Conservation (phyloP, 2,888 invertebrate species). For the Thymelicus acteon region DNA sequence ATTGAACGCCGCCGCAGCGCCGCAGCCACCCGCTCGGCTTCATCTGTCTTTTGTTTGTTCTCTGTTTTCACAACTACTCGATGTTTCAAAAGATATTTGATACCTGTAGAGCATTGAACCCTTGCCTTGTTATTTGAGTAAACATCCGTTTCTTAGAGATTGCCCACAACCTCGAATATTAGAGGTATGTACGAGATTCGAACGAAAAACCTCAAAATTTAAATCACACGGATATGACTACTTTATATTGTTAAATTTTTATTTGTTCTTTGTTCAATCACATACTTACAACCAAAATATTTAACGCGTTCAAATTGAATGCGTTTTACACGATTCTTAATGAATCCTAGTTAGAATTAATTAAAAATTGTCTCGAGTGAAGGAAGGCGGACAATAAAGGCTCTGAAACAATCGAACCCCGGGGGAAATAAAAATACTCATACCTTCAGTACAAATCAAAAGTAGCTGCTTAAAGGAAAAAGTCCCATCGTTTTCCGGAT, state of each 20-base stretch:
- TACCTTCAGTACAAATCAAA: constrained; percentile 62
- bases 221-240: too few relatives aligned
- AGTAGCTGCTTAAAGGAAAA: constrained; percentile 58
- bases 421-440: constrained; percentile 54
- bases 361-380: constrained; percentile 36
- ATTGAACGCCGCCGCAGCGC: constrained; percentile 32
- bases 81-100: background rate
- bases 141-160: too few relatives aligned
- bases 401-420: constrained; percentile 41
- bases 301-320: constrained; percentile 10
- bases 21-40: constrained; percentile 15
- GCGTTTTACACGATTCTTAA: constrained; percentile 26
- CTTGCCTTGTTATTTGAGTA: too few relatives aligned
- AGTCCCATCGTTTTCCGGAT: constrained; percentile 50
- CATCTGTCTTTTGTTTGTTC: constrained; percentile 26
- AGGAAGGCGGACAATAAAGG: constrained; percentile 39
- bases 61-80: background rate
- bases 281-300: constrained; percentile 5
- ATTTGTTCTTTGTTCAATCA: background rate
- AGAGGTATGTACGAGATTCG: too few relatives aligned
- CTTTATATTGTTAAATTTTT: too few relatives aligned
- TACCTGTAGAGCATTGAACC: background rate
- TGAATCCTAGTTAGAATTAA: constrained; percentile 36
- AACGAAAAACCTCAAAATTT: too few relatives aligned
- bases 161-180: too few relatives aligned